phyloP scores from a whole-genome alignment of 2,888 invertebrate genomes.

The Branchipolynoe longqiensis region DNA sequence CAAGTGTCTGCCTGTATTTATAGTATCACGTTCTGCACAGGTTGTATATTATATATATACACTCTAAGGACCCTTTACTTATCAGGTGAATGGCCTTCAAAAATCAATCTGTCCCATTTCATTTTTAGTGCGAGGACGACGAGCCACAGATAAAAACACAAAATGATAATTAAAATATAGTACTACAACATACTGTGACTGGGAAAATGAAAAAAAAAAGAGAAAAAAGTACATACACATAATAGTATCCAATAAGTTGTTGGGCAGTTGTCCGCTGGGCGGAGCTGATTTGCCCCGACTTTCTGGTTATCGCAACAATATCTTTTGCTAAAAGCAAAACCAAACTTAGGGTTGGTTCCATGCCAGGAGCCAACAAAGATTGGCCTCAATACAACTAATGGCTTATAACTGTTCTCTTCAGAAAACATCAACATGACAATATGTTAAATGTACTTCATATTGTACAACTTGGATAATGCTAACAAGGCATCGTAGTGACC shows the following conservation, averaged over 20 bases:
- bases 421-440: constrained; percentile 44
- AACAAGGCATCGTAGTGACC: constrained; percentile 42
- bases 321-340: constrained; percentile 10
- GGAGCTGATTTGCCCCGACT: background rate
- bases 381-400: background rate
- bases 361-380: background rate
- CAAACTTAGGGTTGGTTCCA: background rate
- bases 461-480: constrained; percentile 36
- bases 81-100: background rate
- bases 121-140: background rate
- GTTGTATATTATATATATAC: constrained; percentile 38
- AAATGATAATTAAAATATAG: constrained; percentile 29
- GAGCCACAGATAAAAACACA: constrained; percentile 15
- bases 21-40: constrained; percentile 46
- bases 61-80: constrained; percentile 38
- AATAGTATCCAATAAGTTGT: constrained; percentile 1
- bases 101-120: background rate
- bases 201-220: background rate
- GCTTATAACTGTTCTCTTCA: background rate
- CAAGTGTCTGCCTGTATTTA: constrained; percentile 2
- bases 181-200: constrained; percentile 13
- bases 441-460: constrained; percentile 38
- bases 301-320: constrained; percentile 19
- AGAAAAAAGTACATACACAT: background rate
- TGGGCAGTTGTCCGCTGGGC: background rate